Percentiles rank a stretch among this genome's conserved stretches.
These are phyloP conservation scores for Mythimna ferrago DNA, from an alignment of 2,888 invertebrate genomes.

Conservation along the genomic window DNA sequence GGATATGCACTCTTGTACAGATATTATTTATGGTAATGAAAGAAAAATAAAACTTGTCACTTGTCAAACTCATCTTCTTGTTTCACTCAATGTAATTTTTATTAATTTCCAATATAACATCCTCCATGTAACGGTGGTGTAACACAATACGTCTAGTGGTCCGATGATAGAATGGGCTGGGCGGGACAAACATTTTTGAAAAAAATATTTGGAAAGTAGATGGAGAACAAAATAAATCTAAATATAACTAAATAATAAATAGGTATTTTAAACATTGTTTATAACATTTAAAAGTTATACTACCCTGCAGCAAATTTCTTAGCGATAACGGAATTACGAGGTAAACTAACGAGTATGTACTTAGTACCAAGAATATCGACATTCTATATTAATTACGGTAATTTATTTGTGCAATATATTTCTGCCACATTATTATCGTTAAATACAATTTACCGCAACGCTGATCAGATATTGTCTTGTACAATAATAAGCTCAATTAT, in stretches of 20 bases:
- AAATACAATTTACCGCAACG: slow-evolving; percentile 44
- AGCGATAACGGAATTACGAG: neutral
- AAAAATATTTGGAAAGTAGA: neutral
- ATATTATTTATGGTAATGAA: no score
- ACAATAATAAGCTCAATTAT: slow-evolving; percentile 44
- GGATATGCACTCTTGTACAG: no score
- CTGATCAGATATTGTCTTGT: slow-evolving; percentile 42
- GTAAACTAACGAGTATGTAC: slow-evolving; percentile 6
- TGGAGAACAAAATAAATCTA: neutral
- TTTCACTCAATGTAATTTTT: no score
- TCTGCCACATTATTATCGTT: slow-evolving; percentile 41
- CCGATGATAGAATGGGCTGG: no score
- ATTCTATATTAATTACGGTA: slow-evolving; percentile 52
- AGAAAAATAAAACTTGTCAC: no score
- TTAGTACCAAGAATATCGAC: slow-evolving; percentile 35
- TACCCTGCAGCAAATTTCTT: neutral
- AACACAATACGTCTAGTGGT: no score
- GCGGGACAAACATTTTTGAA: neutral
- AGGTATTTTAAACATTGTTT: no score
- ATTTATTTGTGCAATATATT: slow-evolving; percentile 55
- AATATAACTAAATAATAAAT: no score
- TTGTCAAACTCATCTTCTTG: no score
- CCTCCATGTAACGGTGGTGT: no score
- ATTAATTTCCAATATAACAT: no score
- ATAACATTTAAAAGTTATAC: slow-evolving; percentile 2